Conservation (phyloP, 2,888 invertebrate genomes). For the Mesodorylaimus sp. region DNA sequence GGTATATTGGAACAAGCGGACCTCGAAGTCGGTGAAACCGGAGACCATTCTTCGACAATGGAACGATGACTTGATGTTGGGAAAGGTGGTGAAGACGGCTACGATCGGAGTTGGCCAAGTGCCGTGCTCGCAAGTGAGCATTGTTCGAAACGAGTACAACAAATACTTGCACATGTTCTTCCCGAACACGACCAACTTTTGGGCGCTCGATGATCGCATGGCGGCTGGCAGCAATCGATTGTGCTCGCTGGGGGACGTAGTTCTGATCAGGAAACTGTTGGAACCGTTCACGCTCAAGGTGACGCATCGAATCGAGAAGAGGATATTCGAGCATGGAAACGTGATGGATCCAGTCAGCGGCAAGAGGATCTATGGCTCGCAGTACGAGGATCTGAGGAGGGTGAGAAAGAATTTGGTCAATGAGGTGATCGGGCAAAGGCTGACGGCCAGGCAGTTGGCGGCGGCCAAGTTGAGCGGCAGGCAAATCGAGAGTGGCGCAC, state of each 20-base stretch:
- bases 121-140: slow-evolving; percentile 17
- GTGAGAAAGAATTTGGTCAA: too few species aligned
- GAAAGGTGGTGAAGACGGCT: slow-evolving; percentile 1
- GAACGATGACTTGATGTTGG: background rate
- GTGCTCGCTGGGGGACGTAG: slow-evolving; percentile 5
- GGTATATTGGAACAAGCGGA: too few species aligned
- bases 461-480: too few species aligned
- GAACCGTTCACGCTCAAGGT: background rate
- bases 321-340: slow-evolving; percentile 3
- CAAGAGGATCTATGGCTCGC: background rate
- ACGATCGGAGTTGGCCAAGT: background rate
- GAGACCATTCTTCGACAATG: too few species aligned
- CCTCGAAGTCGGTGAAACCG: too few species aligned
- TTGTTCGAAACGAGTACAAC: slow-evolving; percentile 23
- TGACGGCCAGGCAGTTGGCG: too few species aligned
- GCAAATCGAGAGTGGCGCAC: too few species aligned
- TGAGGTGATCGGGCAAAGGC: too few species aligned
- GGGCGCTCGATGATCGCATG: slow-evolving; percentile 17
- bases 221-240: background rate
- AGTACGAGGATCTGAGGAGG: too few species aligned
- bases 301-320: slow-evolving; percentile 6
- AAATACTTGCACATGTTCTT: slow-evolving; percentile 23
- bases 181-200: slow-evolving; percentile 20
- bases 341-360: slow-evolving; percentile 7
- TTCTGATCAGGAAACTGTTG: slow-evolving; percentile 3